Evolutionary conservation across 2,113 vertebrate genomes (phyloP).

Genomic region (Aphelocoma coerulescens): DNA sequence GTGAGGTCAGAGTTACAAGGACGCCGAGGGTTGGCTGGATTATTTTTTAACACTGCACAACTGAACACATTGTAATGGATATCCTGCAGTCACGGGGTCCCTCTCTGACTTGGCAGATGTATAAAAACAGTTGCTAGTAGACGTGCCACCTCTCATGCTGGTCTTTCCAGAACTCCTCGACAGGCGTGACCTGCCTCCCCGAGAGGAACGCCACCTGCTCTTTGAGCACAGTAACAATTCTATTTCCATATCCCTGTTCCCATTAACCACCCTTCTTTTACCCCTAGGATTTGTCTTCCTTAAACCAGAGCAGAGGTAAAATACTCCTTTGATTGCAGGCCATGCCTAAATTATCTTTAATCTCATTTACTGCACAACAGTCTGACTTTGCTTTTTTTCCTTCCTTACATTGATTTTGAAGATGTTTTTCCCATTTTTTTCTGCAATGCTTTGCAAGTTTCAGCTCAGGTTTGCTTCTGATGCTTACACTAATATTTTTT

Average conservation of each 20-base stretch:
- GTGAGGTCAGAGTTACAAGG: conserved; percentile 28
- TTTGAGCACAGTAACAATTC: neutral
- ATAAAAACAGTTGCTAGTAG: neutral
- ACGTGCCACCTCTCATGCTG: neutral
- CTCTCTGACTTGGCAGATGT: neutral
- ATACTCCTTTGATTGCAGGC: conserved; percentile 47
- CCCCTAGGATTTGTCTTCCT: conserved; percentile 41
- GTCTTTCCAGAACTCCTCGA: conserved; percentile 1
- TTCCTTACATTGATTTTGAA: neutral
- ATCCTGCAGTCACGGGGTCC: neutral
- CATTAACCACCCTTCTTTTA: conserved; percentile 17
- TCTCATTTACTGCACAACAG: neutral
- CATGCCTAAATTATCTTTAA: conserved; percentile 45
- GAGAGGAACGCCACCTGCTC: neutral
- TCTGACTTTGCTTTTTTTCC: neutral
- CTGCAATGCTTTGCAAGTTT: neutral
- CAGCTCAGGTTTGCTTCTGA: neutral
- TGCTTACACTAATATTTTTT: neutral
- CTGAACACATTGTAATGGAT: neutral
- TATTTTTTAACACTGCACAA: conserved; percentile 27
- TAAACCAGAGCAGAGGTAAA: conserved; percentile 40
- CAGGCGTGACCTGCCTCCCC: neutral
- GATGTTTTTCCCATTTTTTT: neutral
- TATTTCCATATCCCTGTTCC: conserved; percentile 29
- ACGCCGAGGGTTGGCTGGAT: neutral